phyloP scores from a whole-genome alignment of 1,140 invertebrate genomes.

The Eupeodes corollae region DNA sequence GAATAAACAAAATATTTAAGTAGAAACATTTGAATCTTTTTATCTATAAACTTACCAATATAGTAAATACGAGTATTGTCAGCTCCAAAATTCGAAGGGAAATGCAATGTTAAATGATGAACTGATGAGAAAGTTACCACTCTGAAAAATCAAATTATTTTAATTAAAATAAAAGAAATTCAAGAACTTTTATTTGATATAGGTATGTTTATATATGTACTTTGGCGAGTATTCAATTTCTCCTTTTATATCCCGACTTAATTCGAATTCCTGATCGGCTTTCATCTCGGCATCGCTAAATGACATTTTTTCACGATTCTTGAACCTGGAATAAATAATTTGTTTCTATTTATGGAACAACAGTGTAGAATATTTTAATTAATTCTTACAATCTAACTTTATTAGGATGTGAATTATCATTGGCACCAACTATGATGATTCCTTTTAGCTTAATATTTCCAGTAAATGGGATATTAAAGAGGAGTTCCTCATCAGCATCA shows the following conservation, averaged over 20 bases:
- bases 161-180: not conserved
- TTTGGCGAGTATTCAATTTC: conserved; percentile 79
- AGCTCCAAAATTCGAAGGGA: conserved; percentile 75
- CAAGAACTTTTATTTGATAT: not conserved
- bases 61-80: conserved; percentile 82
- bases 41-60: too few species aligned
- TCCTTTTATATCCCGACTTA: conserved; percentile 66
- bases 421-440: conserved; percentile 78
- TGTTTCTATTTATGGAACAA: not conserved
- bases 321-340: conserved; percentile 53
- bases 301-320: conserved; percentile 85
- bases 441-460: conserved; percentile 92
- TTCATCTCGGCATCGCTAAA: conserved; percentile 70
- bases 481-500: conserved; percentile 85
- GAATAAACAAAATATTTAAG: not conserved
- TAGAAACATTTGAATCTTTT: too few species aligned
- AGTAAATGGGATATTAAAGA: conserved; percentile 93
- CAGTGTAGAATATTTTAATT: not conserved
- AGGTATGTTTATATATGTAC: conserved; percentile 42
- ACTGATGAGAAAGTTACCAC: conserved; percentile 84
- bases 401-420: conserved; percentile 70
- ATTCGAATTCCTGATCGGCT: conserved; percentile 85
- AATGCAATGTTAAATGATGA: conserved; percentile 76
- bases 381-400: conserved; percentile 75
- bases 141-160: conserved; percentile 39